These are phyloP conservation scores for Mesopsocus fuscifrons DNA, from an alignment of 2,888 invertebrate genomes.

Conservation along the genomic window DNA sequence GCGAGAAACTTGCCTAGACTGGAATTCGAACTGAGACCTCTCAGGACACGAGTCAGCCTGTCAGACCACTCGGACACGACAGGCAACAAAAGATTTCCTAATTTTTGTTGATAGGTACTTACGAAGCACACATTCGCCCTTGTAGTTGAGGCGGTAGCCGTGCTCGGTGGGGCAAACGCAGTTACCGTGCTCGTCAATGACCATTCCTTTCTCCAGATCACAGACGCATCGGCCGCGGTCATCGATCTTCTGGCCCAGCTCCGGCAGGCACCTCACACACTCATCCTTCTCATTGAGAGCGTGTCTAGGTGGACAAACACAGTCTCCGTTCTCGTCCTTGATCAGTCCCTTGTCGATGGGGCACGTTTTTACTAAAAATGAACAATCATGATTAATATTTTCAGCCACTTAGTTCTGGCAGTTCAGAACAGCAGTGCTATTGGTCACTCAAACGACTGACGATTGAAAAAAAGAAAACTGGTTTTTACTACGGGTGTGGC, in stretches of 20 bases:
- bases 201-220: conserved; percentile 56
- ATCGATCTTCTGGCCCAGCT: conserved; percentile 55
- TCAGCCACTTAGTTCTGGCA: no score
- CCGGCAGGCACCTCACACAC: conserved; percentile 51
- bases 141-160: conserved; percentile 39
- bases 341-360: conserved; percentile 47
- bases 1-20: not conserved
- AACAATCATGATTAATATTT: no score
- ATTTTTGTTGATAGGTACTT: no score
- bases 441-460: no score
- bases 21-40: no score
- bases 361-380: conserved; percentile 42
- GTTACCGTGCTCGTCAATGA: conserved; percentile 52
- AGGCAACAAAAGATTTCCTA: not conserved
- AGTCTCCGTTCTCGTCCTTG: conserved; percentile 41
- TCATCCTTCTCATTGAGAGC: conserved; percentile 58
- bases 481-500: no score
- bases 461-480: no score
- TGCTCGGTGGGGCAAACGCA: conserved; percentile 55
- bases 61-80: no score
- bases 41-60: no score
- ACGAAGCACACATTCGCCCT: conserved; percentile 38
- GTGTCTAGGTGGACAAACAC: conserved; percentile 56
- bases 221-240: conserved; percentile 65
- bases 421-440: no score